A percentile compares a stretch with the other conserved stretches of the same genome.
These are phyloP conservation scores for Agapostemon virescens DNA, from an alignment of 2,888 invertebrate genomes.

Conservation along the genomic window DNA sequence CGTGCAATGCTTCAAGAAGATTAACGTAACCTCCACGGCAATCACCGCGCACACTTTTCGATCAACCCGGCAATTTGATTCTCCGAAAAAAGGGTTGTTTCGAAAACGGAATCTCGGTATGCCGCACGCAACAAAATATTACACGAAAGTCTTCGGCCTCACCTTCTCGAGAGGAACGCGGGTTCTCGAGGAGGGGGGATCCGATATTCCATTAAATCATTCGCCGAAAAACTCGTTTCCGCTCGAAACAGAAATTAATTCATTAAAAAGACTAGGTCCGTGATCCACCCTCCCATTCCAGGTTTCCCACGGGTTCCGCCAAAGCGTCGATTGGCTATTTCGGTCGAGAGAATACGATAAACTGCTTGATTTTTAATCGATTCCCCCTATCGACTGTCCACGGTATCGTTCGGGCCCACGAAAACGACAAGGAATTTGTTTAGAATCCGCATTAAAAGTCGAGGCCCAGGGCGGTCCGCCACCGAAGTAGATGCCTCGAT, in stretches of 20 bases:
- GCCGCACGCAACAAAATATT: background rate
- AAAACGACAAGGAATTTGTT: conserved; percentile 52
- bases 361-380: conserved; percentile 35
- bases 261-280: conserved; percentile 41
- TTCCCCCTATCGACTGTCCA: background rate
- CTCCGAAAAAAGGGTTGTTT: background rate
- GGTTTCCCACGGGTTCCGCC: conserved; percentile 41
- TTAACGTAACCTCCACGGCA: background rate
- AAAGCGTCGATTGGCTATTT: conserved; percentile 26
- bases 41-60: background rate
- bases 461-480: conserved; percentile 1
- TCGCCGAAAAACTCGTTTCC: conserved; percentile 30
- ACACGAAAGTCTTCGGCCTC: background rate
- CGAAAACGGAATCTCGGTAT: background rate
- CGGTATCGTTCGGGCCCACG: conserved; percentile 15
- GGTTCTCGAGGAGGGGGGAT: background rate
- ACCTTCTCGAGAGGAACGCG: background rate
- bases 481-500: conserved; percentile 60
- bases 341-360: conserved; percentile 12
- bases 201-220: conserved; percentile 38
- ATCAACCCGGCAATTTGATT: background rate
- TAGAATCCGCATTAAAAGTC: conserved; percentile 42
- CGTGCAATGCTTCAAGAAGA: background rate
- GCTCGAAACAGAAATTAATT: conserved; percentile 36
- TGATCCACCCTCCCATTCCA: conserved; percentile 4